phyloP scores from a whole-genome alignment of 2,113 vertebrate species.

The Anhinga rufa region DNA sequence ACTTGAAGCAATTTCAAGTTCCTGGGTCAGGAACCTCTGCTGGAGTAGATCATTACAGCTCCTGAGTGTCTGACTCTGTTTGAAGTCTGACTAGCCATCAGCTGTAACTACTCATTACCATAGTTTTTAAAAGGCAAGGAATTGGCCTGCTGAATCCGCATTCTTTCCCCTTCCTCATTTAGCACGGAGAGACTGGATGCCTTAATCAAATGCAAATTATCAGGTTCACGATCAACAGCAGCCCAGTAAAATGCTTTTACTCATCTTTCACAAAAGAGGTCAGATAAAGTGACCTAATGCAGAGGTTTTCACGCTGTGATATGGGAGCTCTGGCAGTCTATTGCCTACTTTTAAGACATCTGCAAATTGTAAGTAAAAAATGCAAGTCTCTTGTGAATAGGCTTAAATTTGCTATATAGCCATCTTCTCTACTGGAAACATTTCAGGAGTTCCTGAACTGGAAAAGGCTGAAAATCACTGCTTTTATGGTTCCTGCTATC shows the following conservation, averaged over 20 bases:
- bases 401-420: constrained; percentile 8
- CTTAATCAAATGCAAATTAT: constrained; percentile 1
- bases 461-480: not conserved
- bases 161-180: not conserved
- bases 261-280: not conserved
- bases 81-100: not conserved
- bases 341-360: not conserved
- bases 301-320: constrained; percentile 17
- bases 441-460: constrained; percentile 2
- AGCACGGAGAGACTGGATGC: not conserved
- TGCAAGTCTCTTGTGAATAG: not conserved
- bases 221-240: not conserved
- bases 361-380: constrained; percentile 11
- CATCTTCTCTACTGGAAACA: constrained; percentile 16
- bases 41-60: not conserved
- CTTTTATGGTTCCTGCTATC: not conserved
- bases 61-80: not conserved
- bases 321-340: not conserved
- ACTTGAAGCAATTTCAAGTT: not conserved
- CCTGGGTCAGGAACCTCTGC: not conserved
- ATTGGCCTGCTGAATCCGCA: not conserved
- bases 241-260: not conserved
- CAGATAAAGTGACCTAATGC: not conserved
- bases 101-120: not conserved
- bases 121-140: not conserved